Evolutionary conservation across 1,140 invertebrate genomes (phyloP), one percentile per base, ranked within the genome.

Genomic region (Drosophila littoralis): DNA sequence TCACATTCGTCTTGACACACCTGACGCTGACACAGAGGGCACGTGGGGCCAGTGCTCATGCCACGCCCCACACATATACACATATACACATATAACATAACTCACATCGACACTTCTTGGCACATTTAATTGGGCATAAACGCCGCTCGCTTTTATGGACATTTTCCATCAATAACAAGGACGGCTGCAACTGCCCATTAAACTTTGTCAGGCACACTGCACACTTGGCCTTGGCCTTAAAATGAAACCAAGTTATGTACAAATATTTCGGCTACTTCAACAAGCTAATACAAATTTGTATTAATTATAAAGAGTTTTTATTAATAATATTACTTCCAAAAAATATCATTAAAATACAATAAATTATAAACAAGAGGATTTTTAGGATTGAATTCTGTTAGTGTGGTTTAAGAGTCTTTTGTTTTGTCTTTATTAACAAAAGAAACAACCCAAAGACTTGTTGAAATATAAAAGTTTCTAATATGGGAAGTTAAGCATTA

Each of bases 81-180:
- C 10, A 74, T 22, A 8, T 42, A n/a, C n/a, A n/a, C n/a, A n/a
- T n/a, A n/a, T n/a, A n/a, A n/a, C n/a, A 2, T 70, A 85, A 78
- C 78, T 86, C 79, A 69, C 66, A 68, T 74, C 64, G 55, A 68
- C 68, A 63, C 71, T 76, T 76, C 75, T 74, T 77, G 67, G 75
- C 71, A 71, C 76, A 88, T 86, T 88, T 88, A 88, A 86, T 86
- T 86, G 79, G 51, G 76, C 76, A 88, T 86, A 83, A 86, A 88
- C 55, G 64, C 50, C 61, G 40, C 58, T 61, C 52, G 61, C 65
- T 76, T 86, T 86, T 86, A 82, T 86, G 73, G 83, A 88, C 76
- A 70, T 80, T 88, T 89, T 77, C 73, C 73, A 89, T 88, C 83
- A 80, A 88, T 83, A 83, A 79, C 71, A 76, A 88, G 65, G 67